These are phyloP conservation scores for Plebejus melissa DNA, from an alignment of 2,888 invertebrate genomes.

Conservation along the genomic window DNA sequence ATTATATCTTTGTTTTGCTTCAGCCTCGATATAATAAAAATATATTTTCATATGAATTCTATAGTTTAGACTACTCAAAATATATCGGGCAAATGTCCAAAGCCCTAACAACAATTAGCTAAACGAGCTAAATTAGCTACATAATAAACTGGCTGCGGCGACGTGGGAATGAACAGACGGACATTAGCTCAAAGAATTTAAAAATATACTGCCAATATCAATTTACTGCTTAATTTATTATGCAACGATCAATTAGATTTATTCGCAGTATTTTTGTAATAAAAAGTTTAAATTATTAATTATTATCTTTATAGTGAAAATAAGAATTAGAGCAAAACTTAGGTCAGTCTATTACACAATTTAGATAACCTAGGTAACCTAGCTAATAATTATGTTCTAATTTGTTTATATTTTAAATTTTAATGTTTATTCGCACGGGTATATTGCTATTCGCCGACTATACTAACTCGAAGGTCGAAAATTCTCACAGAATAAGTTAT, in stretches of 20 bases:
- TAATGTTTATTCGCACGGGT: not conserved
- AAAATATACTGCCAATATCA: not conserved
- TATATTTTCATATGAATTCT: not conserved
- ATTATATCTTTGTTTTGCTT: too few species aligned
- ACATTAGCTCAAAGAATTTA: not conserved
- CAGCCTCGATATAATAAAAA: too few species aligned
- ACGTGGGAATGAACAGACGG: not conserved
- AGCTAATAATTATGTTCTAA: not conserved
- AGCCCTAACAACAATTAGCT: conserved; percentile 49
- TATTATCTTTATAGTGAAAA: not conserved
- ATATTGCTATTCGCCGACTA: not conserved
- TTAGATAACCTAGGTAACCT: not conserved
- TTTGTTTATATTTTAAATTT: not conserved
- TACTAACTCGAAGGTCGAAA: not conserved
- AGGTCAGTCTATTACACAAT: not conserved
- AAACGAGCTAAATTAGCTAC: conserved; percentile 59
- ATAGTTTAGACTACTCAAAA: conserved; percentile 24
- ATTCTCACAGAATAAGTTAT: conserved; percentile 7
- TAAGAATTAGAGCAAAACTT: not conserved
- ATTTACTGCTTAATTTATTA: conserved; percentile 1
- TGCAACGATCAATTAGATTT: not conserved
- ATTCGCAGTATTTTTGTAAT: not conserved
- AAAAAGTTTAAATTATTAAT: not conserved
- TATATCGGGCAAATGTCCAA: conserved; percentile 31
- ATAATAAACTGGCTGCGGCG: conserved; percentile 41